Evolutionary conservation across 2,113 vertebrate genomes (phyloP).

Genomic region (Benitochromis conjunctus): DNA sequence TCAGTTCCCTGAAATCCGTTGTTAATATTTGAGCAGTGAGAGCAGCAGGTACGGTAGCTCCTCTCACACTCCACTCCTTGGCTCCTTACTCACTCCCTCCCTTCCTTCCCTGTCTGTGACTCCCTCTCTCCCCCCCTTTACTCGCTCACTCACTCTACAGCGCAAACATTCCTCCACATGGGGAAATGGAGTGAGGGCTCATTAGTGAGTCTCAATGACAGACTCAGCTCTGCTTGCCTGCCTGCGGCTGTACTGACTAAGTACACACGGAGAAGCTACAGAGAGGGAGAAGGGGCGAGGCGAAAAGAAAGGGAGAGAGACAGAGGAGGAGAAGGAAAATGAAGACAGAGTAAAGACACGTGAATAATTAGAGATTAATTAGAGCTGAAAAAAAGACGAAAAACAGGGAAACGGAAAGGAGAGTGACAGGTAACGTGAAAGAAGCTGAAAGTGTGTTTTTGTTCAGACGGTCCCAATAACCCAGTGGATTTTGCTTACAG

Average conservation of each 20-base stretch:
- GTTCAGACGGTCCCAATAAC: background rate
- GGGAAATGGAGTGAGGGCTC: slow-evolving; percentile 42
- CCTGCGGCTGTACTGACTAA: slow-evolving; percentile 19
- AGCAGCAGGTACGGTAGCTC: slow-evolving; percentile 62
- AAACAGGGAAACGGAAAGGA: background rate
- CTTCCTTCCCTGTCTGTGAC: background rate
- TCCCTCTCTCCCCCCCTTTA: background rate
- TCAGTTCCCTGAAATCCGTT: slow-evolving; percentile 48
- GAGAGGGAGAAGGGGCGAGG: background rate
- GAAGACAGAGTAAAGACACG: background rate
- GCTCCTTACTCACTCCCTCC: slow-evolving; percentile 5
- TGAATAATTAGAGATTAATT: background rate
- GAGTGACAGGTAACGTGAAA: background rate
- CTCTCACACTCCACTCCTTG: slow-evolving; percentile 44
- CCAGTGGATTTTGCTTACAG: background rate
- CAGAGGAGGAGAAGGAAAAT: background rate
- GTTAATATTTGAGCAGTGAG: slow-evolving; percentile 65
- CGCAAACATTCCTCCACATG: slow-evolving; percentile 65
- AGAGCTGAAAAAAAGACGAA: background rate
- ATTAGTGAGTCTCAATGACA: slow-evolving; percentile 60
- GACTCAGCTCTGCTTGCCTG: slow-evolving; percentile 45
- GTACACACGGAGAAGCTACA: background rate
- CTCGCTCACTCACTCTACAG: slow-evolving; percentile 41
- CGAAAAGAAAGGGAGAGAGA: background rate
- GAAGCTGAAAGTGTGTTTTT: background rate